Percentiles rank a stretch among this genome's conserved stretches.
Evolutionary conservation across 2,888 invertebrate species (phyloP).

Genomic region (Leuctra nigra): DNA sequence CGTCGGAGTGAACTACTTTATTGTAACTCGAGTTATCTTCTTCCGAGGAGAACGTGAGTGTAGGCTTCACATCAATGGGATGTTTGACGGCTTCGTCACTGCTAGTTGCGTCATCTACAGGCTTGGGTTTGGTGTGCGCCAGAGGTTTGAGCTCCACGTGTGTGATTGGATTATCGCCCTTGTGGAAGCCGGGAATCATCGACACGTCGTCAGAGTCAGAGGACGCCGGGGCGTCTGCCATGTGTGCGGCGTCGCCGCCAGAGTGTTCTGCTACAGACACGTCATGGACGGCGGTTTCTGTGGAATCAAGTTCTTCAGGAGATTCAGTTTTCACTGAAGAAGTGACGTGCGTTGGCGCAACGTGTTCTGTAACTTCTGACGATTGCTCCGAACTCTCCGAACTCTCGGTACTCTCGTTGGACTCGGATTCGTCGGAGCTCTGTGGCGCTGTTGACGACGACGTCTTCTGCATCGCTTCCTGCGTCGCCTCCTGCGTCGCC

Average conservation of each 20-base stretch:
- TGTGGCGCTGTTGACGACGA: not conserved
- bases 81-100: too few relatives aligned
- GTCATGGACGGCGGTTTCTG: too few relatives aligned
- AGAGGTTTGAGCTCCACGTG: too few relatives aligned
- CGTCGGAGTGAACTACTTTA: too few relatives aligned
- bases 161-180: too few relatives aligned
- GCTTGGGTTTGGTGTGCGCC: too few relatives aligned
- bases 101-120: too few relatives aligned
- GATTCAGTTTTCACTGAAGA: not conserved
- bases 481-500: not conserved
- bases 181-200: too few relatives aligned
- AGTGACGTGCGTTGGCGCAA: not conserved
- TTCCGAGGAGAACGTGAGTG: too few relatives aligned
- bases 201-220: not conserved
- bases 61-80: too few relatives aligned
- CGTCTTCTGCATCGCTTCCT: not conserved
- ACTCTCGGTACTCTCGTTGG: not conserved
- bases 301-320: not conserved
- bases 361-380: not conserved
- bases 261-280: not conserved
- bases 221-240: not conserved
- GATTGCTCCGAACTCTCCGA: too few relatives aligned
- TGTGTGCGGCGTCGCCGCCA: not conserved
- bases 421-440: not conserved
- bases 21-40: too few relatives aligned